phyloP scores from a whole-genome alignment of 2,888 invertebrate genomes.

The Parochlus steinenii region DNA sequence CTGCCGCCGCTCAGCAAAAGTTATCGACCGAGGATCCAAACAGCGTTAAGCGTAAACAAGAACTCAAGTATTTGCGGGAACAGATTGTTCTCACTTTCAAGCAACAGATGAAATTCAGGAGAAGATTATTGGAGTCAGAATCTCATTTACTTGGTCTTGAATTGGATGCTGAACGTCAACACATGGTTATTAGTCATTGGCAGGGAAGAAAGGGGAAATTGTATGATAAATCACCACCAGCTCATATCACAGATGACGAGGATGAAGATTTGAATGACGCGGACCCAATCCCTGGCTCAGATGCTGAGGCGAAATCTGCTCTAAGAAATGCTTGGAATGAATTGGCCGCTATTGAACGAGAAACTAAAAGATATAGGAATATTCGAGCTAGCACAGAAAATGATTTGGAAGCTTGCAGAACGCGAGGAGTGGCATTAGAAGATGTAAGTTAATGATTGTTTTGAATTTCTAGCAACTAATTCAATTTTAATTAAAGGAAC shows the following conservation, averaged over 20 bases:
- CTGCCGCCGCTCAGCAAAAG: conserved; percentile 24
- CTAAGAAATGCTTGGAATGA: conserved; percentile 73
- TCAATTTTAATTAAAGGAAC: conserved; percentile 37
- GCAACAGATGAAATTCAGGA: conserved; percentile 79
- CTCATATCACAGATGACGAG: conserved; percentile 7
- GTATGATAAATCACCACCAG: conserved; percentile 22
- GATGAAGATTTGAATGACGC: conserved; percentile 7
- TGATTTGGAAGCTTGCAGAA: conserved; percentile 63
- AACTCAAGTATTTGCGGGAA: conserved; percentile 54
- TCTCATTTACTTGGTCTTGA: conserved; percentile 74
- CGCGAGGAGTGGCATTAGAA: conserved; percentile 63
- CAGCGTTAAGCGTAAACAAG: conserved; percentile 28
- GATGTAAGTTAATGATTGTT: conserved; percentile 43
- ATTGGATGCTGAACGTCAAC: conserved; percentile 75
- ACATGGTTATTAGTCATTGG: conserved; percentile 72
- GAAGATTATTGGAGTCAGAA: conserved; percentile 79
- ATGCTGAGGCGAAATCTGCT: conserved; percentile 28
- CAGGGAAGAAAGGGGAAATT: conserved; percentile 62
- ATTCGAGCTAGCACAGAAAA: conserved; percentile 61
- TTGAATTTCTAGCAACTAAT: conserved; percentile 1
- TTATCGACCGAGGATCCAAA: conserved; percentile 27
- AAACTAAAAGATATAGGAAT: conserved; percentile 64
- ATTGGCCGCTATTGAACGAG: conserved; percentile 66
- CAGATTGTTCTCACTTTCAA: conserved; percentile 79
- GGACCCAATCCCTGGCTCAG: conserved; percentile 20